A percentile compares a stretch with the other conserved stretches of the same genome.
Conservation (phyloP, 2,797 vertebrate genomes). For the Poeciliopsis gracilis region DNA sequence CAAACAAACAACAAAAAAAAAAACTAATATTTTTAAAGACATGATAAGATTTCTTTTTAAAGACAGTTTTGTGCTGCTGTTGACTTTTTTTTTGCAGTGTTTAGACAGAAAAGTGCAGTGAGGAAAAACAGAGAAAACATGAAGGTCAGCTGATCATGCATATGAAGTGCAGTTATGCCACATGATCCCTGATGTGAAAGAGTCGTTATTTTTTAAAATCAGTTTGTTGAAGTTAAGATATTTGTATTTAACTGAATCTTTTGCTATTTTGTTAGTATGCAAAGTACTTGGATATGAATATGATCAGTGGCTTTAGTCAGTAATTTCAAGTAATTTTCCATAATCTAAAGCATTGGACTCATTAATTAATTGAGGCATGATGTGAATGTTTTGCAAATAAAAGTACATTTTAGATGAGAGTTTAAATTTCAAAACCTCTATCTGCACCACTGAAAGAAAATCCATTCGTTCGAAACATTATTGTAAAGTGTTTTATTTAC, state of each 20-base stretch:
- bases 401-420: not conserved
- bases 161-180: not conserved
- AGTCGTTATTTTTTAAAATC: not conserved
- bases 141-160: not conserved
- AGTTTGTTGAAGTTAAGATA: not conserved
- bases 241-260: not conserved
- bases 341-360: not conserved
- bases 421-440: not conserved
- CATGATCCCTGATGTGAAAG: not conserved
- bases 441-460: not conserved
- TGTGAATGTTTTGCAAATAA: not conserved
- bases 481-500: conserved; percentile 14
- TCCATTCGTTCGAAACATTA: not conserved
- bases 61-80: not conserved
- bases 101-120: not conserved
- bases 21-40: not conserved
- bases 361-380: not conserved
- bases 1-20: not conserved
- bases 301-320: not conserved
- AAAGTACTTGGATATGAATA: not conserved
- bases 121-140: not conserved
- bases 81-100: not conserved
- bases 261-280: not conserved
- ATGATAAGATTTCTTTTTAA: not conserved
- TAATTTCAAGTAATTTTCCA: not conserved